Conservation (phyloP, 1,140 invertebrate genomes). For the Vollenhovia emeryi region DNA sequence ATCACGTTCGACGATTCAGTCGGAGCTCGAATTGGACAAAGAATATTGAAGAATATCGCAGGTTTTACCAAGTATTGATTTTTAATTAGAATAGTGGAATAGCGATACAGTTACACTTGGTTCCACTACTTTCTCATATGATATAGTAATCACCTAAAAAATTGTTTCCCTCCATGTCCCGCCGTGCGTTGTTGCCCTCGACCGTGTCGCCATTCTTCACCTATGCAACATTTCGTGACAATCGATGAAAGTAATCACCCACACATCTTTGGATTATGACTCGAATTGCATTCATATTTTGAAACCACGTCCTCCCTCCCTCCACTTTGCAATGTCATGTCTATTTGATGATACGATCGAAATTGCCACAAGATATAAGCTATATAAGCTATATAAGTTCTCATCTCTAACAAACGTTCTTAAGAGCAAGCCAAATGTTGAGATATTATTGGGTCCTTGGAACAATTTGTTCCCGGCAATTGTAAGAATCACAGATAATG, state of each 20-base stretch:
- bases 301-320: not conserved
- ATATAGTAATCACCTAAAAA: slow-evolving; percentile 70
- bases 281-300: no score
- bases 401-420: no score
- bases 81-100: slow-evolving; percentile 56
- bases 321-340: not conserved
- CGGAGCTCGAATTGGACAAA: not conserved
- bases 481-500: not conserved
- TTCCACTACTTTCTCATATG: slow-evolving; percentile 63
- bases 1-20: not conserved
- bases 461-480: not conserved
- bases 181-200: slow-evolving; percentile 15
- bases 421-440: not conserved
- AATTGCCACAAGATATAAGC: no score
- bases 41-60: not conserved
- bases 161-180: slow-evolving; percentile 59
- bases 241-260: not conserved
- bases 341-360: not conserved
- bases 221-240: not conserved
- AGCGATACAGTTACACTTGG: slow-evolving; percentile 56
- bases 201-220: slow-evolving; percentile 4
- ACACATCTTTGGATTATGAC: not conserved
- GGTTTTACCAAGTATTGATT: not conserved
- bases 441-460: not conserved
- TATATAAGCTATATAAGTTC: no score